These are phyloP conservation scores for Periplaneta americana DNA, from an alignment of 1,140 invertebrate species.

Conservation along the genomic window DNA sequence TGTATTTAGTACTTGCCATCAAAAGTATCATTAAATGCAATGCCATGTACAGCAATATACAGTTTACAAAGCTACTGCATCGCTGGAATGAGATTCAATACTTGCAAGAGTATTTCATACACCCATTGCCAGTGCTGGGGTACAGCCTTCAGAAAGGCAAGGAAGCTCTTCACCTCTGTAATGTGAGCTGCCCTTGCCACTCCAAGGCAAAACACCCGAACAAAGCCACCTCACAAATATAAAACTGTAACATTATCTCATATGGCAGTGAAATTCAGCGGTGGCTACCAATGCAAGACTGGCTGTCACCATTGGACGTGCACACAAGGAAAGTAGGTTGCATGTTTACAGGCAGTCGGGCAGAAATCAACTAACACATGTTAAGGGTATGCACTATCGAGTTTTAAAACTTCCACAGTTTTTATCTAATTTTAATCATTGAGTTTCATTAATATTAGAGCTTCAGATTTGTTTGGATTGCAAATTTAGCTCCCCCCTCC, in stretches of 20 bases:
- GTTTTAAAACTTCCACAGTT: too few species aligned
- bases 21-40: not conserved
- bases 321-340: too few species aligned
- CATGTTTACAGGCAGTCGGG: too few species aligned
- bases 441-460: too few species aligned
- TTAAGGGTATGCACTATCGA: too few species aligned
- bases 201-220: not conserved
- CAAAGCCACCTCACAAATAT: not conserved
- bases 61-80: not conserved
- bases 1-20: not conserved
- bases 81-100: not conserved
- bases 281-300: not conserved
- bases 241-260: not conserved
- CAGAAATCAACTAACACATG: too few species aligned
- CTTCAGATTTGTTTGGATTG: too few species aligned
- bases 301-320: not conserved
- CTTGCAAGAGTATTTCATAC: not conserved
- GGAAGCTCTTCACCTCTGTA: not conserved
- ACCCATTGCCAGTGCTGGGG: not conserved
- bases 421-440: too few species aligned
- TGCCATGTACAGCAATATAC: not conserved
- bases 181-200: not conserved
- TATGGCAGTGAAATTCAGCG: not conserved
- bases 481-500: too few species aligned
- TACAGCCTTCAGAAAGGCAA: not conserved